Conservation (phyloP, 1,140 invertebrate genomes). For the Heliconius nattereri region DNA sequence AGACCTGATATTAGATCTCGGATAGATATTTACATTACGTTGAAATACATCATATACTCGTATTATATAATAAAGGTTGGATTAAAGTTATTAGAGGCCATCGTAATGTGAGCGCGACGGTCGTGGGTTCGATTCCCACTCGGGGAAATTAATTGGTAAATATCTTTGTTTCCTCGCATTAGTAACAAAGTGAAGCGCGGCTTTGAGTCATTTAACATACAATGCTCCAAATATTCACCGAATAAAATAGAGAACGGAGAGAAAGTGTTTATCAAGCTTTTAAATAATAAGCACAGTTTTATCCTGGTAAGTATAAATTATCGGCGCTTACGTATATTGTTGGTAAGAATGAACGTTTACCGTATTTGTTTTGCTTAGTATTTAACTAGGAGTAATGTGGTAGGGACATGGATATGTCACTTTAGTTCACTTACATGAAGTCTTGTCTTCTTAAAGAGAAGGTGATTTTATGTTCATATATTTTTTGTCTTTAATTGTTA, state of each 20-base stretch:
- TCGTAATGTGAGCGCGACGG: too few relatives aligned
- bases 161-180: too few relatives aligned
- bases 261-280: too few relatives aligned
- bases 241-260: too few relatives aligned
- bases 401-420: neutral
- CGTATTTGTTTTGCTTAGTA: neutral
- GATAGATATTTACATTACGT: neutral
- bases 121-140: too few relatives aligned
- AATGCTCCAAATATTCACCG: too few relatives aligned
- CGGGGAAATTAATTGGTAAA: too few relatives aligned
- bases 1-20: slow-evolving; percentile 44
- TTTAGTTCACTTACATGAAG: neutral
- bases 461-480: neutral
- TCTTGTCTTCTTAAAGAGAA: neutral
- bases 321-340: neutral
- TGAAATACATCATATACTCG: neutral
- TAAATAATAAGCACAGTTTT: neutral
- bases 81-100: neutral
- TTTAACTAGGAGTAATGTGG: neutral
- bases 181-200: too few relatives aligned
- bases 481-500: neutral
- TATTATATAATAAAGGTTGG: neutral
- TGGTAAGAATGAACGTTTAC: neutral
- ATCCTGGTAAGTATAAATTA: neutral
- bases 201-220: too few relatives aligned